Evolutionary conservation across 2,797 vertebrate species (phyloP).

Genomic region (Coilia nasus): DNA sequence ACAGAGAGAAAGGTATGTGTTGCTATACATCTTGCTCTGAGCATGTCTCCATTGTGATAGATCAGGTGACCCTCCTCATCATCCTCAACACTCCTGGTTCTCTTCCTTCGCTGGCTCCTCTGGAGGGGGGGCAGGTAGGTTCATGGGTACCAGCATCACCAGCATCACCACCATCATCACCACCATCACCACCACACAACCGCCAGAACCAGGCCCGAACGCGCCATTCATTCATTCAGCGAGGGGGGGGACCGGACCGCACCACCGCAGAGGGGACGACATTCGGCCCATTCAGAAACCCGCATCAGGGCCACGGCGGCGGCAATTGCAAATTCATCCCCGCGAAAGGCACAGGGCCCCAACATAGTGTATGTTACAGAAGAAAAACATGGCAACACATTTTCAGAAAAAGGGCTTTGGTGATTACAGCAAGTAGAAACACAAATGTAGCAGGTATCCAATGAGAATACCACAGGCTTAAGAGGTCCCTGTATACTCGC

Average conservation of each 20-base stretch:
- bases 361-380: conserved; percentile 89
- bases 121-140: conserved; percentile 52
- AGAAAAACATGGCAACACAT: conserved; percentile 91
- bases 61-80: conserved; percentile 91
- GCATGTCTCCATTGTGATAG: conserved; percentile 87
- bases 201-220: conserved; percentile 80
- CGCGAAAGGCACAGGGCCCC: conserved; percentile 82
- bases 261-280: conserved; percentile 36
- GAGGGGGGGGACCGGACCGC: conserved; percentile 60
- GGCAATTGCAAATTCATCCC: conserved; percentile 86
- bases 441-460: conserved; percentile 41
- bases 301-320: conserved; percentile 77
- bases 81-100: conserved; percentile 81
- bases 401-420: conserved; percentile 80
- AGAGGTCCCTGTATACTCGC: conserved; percentile 5
- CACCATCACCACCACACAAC: conserved; percentile 60
- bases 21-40: conserved; percentile 88
- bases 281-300: conserved; percentile 78
- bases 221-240: conserved; percentile 79
- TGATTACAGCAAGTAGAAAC: conserved; percentile 55
- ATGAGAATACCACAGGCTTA: conserved; percentile 22
- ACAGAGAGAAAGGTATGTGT: conserved; percentile 58
- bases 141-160: conserved; percentile 57
- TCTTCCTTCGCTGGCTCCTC: conserved; percentile 76
- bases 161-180: conserved; percentile 64